Conservation (phyloP, 2,113 vertebrate genomes). For the Ceuthmochares aereus region DNA sequence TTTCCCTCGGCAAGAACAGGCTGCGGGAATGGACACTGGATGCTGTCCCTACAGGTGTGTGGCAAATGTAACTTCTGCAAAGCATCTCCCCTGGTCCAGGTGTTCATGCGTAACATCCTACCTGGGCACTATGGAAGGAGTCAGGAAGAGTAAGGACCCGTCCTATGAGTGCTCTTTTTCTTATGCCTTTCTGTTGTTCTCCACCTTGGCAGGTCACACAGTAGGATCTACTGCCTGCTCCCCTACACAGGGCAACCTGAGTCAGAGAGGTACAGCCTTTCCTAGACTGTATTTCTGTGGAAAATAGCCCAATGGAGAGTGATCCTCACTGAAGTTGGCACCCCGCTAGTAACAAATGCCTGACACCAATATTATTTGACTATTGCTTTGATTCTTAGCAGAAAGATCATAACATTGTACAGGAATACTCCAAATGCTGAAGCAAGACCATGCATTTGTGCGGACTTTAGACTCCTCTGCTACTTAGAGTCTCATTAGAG, state of each 20-base stretch:
- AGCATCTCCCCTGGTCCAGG: not conserved
- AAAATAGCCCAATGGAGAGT: not conserved
- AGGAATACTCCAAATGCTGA: not conserved
- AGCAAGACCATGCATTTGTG: not conserved
- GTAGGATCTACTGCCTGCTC: not conserved
- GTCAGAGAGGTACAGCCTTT: not conserved
- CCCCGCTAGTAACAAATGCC: not conserved
- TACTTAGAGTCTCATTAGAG: not conserved
- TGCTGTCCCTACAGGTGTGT: not conserved
- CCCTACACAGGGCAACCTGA: not conserved
- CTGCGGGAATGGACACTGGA: not conserved
- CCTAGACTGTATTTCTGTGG: not conserved
- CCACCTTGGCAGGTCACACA: not conserved
- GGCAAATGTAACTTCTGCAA: not conserved
- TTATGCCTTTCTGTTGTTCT: not conserved
- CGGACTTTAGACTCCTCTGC: not conserved
- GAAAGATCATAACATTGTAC: not conserved
- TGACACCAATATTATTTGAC: not conserved
- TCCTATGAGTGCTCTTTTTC: not conserved
- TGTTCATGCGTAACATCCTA: fast-evolving
- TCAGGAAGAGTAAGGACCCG: not conserved
- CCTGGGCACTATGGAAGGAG: fast-evolving
- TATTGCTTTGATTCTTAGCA: not conserved
- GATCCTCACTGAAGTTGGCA: not conserved
- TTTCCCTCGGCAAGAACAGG: not conserved